A percentile compares a stretch with the other conserved stretches of the same genome.
These are phyloP conservation scores for Conus ventricosus DNA, from an alignment of 1,140 invertebrate genomes.

Conservation along the genomic window DNA sequence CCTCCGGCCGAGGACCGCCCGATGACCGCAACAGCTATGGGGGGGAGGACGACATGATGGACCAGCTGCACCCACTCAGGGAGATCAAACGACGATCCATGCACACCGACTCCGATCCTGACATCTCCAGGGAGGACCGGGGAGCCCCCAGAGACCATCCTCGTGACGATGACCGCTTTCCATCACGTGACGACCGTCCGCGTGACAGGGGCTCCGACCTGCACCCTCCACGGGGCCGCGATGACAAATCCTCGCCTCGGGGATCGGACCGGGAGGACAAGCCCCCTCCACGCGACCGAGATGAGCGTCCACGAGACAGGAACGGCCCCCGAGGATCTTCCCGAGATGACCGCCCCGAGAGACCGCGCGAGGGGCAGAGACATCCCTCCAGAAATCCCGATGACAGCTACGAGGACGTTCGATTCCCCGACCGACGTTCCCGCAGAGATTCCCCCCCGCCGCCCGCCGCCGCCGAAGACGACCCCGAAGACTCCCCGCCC, in stretches of 20 bases:
- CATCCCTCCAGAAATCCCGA: background rate
- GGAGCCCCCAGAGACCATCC: background rate
- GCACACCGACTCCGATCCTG: background rate
- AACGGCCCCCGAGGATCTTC: too few relatives aligned
- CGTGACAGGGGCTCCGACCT: background rate
- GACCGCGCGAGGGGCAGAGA: background rate
- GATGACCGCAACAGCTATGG: background rate
- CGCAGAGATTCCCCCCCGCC: background rate
- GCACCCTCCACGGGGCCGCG: background rate
- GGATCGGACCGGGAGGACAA: background rate
- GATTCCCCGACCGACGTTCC: background rate
- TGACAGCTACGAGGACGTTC: conserved; percentile 9
- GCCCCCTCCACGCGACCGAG: background rate
- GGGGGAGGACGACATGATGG: background rate
- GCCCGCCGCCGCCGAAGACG: background rate
- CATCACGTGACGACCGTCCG: background rate
- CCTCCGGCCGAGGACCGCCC: background rate
- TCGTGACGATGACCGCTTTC: background rate
- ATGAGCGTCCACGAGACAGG: background rate
- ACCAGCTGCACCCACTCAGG: conserved; percentile 26
- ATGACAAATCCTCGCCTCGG: background rate
- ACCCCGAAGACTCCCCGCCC: background rate
- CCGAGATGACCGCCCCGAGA: background rate
- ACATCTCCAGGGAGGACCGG: background rate
- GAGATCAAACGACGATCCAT: background rate